phyloP scores from a whole-genome alignment of 2,797 vertebrate species.

The Lophotriccus pileatus region DNA sequence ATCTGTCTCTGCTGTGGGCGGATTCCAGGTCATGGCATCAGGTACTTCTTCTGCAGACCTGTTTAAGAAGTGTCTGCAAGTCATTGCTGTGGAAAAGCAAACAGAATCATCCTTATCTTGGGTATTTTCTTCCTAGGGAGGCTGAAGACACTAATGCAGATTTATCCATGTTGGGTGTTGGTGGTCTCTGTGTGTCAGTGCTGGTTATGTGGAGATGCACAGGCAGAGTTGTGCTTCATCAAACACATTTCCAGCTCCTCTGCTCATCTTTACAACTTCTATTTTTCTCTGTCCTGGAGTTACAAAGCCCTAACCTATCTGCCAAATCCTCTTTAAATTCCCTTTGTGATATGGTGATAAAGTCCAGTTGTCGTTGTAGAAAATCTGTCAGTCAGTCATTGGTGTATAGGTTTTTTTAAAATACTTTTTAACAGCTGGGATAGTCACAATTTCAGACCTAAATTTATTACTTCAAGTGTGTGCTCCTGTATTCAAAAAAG shows the following conservation, averaged over 20 bases:
- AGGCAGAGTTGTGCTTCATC: neutral
- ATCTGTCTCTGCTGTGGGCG: neutral
- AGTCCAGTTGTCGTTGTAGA: neutral
- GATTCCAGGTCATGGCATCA: neutral
- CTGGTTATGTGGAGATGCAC: neutral
- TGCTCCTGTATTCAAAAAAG: neutral
- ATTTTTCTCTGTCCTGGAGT: neutral
- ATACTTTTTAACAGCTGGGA: neutral
- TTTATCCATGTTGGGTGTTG: neutral
- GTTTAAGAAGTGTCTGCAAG: neutral
- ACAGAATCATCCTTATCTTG: neutral
- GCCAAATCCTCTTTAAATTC: neutral
- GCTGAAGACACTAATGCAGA: too few relatives aligned
- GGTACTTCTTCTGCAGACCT: neutral
- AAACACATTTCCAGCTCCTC: rapidly evolving
- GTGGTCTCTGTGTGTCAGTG: neutral
- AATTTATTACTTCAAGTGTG: neutral
- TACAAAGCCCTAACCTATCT: neutral
- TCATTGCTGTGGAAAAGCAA: neutral
- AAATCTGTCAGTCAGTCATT: neutral
- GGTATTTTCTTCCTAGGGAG: neutral
- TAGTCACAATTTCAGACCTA: neutral
- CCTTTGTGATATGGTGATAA: neutral
- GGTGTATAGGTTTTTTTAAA: neutral
- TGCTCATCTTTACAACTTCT: too few relatives aligned